Base-by-base conservation (phyloP, 1,140 invertebrate species). In the Calliphora vicina region DNA sequence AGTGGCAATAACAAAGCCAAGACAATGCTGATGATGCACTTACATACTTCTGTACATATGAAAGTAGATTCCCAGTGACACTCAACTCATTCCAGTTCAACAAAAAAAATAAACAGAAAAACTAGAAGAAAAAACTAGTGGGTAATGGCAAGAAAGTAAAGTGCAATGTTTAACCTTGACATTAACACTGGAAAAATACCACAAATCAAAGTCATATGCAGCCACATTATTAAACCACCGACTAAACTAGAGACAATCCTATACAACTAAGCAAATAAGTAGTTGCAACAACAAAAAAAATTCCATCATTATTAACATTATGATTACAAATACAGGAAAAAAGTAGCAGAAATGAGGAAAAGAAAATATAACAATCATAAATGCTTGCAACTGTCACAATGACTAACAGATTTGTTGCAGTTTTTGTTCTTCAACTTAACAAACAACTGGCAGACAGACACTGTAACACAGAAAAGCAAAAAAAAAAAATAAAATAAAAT, bases 151-250 rank as follows among this genome's bases (percentile, higher is more conserved):
- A 20, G 29, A 35, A 42, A 76, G 73, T 17, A 35, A 76, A 35
- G 73, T 17, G 73, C 23, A 76, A 76, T 35, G 27, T 17, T 76
- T 76, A 76, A 76, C 73, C 73, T 76, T 76, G 73, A 76, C 73
- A 76, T 76, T 76, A 76, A 76, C 73, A 76, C 73, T 42, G 73
- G 15, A 76, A n/a, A 42, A n/a, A 76, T 76, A 35, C 15, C 73
- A 76, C 73, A 76, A 76, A 76, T 76, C 73, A 76, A 76, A 76
- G 73, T 26, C 72, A 27, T 27, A 73, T 5, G 17, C 72, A 73
- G 72, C 1, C 26, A 26, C 72, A 57, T 57, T 57, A 57, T 35
- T n/a, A 35, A 29, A 35, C 26, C n/a, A n/a, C 35, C 26, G 17
- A 29, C 72, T n/a, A 25, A 74, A 35, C 71, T 2, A 73, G 13